Base-by-base conservation (phyloP, 2,888 invertebrate species). In the Kryphioiulus occultus region DNA sequence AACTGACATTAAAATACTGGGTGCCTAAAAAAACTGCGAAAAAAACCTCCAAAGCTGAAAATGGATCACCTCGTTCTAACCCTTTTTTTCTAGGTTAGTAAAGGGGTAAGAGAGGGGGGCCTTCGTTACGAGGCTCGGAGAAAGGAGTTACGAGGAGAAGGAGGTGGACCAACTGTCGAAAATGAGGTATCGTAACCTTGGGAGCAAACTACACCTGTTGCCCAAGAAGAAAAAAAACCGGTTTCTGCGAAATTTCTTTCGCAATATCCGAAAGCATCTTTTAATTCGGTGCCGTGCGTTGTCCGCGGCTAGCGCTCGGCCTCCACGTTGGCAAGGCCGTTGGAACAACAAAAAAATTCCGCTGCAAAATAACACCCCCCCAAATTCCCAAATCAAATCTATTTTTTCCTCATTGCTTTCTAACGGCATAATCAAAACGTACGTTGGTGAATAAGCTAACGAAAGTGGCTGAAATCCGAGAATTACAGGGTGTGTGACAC, bases 131-230 rank as follows among this genome's bases (percentile, higher is more conserved):
- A 68, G 15, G 68, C 26, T 68, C 26, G 22, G 26, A 68, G 68
- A 68, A 68, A 68, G 68, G 68, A 68, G 68, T 68, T 26, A 68
- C 2, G 68, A 68, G 26, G 68, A 35, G 84, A 35, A n/a, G 84
- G 19, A 32, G 84, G 84, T 84, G 84, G 39, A 15, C 35, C 42
- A 42, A 84, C 32, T 35, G 84, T n/a, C n/a, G 84, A 84, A 84
- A 84, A 84, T 84, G 84, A 42, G 84, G 84, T 84, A 84, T 83
- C n/a, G n/a, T 42, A 84, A 84, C 84, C 84, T 84, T 84, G 84
- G 84, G 30, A 42, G n/a, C 10, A 7, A 84, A 42, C 12, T 82
- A 84, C 84, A 84, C 84, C 84, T 84, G 84, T 84, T 84, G 35
- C 19, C 84, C 26, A 10, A 26, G 22, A 68, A 68, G 12, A 68